Evolutionary conservation across 2,888 invertebrate genomes (phyloP), one percentile per base, ranked within the genome.

Genomic region (Crematogaster levior): DNA sequence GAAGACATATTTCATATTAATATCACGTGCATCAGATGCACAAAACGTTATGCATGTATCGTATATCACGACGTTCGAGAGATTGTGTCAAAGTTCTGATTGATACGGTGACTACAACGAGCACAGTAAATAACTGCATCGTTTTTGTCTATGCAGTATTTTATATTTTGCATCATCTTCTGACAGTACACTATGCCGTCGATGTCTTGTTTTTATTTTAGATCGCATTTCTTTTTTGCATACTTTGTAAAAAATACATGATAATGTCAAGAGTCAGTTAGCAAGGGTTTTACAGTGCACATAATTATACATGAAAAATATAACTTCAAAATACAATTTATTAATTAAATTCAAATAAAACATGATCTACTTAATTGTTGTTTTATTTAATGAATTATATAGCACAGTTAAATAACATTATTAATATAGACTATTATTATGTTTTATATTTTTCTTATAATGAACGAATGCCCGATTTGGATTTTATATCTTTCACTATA

Each of bases 181-280:
- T 27, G 48, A 5, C 37, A 43, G 27, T 75, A 30, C 15, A 37
- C n/a, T 34, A 10, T 73, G 15, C 18, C 34, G 18, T 66, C 75
- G 10, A 66, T 48, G 51, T 24, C 27, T 68, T 53, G 27, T 51
- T 68, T 75, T 68, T 48, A 48, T 75, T 65, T 65, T 30, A 51
- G 40, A 68, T 51, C 7, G 15, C n/a, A 51, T 65, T 27, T 18
- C 34, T 61, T 77, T 77, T 77, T 43, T 21, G 30, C 43, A n/a
- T 43, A 43, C 18, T 27, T 43, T 18, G 18, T 56, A 79, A 73
- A 73, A 79, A 79, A 46, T 73, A 34, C 9, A 24, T 56, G 56
- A 56, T 70, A 53, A 72, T 56, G 73, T 77, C 40, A 53, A 72
- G 21, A 72, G 77, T 70, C 40, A 72, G 12, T n/a, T 77, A 27